Evolutionary conservation across 37 sponge, comb jelly and placozoan species (phyloP).

Genomic region (Bolinopsis microptera): DNA sequence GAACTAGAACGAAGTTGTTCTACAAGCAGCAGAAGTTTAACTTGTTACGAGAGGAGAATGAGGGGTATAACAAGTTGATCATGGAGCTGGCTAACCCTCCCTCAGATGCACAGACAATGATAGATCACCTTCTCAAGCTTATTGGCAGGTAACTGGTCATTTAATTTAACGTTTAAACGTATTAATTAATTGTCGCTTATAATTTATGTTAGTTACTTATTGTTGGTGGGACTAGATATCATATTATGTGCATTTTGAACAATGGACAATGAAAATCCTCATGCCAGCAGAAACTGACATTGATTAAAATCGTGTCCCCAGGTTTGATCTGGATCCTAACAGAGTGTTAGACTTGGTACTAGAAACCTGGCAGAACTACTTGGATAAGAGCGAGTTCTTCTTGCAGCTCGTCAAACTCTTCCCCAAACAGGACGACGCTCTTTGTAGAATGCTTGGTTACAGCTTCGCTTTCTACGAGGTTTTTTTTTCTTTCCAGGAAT

Average conservation of each 20-base stretch:
- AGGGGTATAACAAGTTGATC: constrained; percentile 93
- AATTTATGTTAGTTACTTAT: no score
- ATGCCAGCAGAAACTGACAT: no score
- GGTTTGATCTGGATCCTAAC: constrained; percentile 94
- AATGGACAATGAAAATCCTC: no score
- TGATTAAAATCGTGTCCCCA: no score
- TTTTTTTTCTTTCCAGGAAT: no score
- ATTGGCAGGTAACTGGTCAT: constrained; percentile 16
- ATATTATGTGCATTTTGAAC: no score
- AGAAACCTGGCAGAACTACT: constrained; percentile 87
- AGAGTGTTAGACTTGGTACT: constrained; percentile 92
- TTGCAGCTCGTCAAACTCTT: constrained; percentile 74
- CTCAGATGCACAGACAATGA: constrained; percentile 36
- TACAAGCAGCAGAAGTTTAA: constrained; percentile 99
- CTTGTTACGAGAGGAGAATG: constrained; percentile 95
- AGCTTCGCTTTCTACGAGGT: constrained; percentile 85
- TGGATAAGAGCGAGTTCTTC: constrained; percentile 81
- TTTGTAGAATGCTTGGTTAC: constrained; percentile 89
- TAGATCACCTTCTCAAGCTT: constrained; percentile 63
- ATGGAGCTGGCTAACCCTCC: constrained; percentile 79
- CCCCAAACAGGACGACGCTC: constrained; percentile 78
- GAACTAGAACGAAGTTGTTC: constrained; percentile 61
- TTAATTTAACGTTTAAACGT: no score
- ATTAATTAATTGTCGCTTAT: no score
- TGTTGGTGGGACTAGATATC: no score